Evolutionary conservation across 92 coral and sea anemone genomes (phyloP).

Genomic region (Epizoanthus scotinus): DNA sequence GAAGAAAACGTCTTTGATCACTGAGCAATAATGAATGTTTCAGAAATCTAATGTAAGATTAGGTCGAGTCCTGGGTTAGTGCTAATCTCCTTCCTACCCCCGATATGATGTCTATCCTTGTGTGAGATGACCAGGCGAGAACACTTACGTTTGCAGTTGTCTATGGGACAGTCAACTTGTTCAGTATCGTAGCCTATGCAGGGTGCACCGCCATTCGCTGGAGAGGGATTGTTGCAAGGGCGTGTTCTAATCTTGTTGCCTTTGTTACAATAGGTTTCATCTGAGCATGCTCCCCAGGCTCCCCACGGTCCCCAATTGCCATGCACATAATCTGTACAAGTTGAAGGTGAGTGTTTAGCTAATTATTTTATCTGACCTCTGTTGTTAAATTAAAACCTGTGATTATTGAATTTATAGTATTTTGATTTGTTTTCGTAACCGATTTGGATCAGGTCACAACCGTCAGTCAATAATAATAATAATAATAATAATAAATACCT

Average conservation of each 20-base stretch:
- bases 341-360: too few relatives aligned
- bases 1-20: too few relatives aligned
- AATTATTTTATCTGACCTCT: not conserved
- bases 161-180: constrained; percentile 59
- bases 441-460: too few relatives aligned
- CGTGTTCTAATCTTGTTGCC: constrained; percentile 62
- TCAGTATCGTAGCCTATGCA: constrained; percentile 69
- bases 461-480: too few relatives aligned
- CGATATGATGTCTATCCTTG: not conserved
- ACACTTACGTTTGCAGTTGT: constrained; percentile 70
- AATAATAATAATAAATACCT: too few relatives aligned
- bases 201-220: constrained; percentile 71
- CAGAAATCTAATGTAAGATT: too few relatives aligned
- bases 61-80: too few relatives aligned
- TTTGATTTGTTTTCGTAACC: too few relatives aligned
- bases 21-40: too few relatives aligned
- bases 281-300: constrained; percentile 71
- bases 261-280: constrained; percentile 62
- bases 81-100: too few relatives aligned
- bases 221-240: constrained; percentile 66
- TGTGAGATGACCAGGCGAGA: not conserved
- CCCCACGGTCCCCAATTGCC: constrained; percentile 80
- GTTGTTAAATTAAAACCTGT: too few relatives aligned
- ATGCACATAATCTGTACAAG: constrained; percentile 55
- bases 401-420: too few relatives aligned